phyloP scores from a whole-genome alignment of 2,113 vertebrate species.

The Amia ocellicauda region DNA sequence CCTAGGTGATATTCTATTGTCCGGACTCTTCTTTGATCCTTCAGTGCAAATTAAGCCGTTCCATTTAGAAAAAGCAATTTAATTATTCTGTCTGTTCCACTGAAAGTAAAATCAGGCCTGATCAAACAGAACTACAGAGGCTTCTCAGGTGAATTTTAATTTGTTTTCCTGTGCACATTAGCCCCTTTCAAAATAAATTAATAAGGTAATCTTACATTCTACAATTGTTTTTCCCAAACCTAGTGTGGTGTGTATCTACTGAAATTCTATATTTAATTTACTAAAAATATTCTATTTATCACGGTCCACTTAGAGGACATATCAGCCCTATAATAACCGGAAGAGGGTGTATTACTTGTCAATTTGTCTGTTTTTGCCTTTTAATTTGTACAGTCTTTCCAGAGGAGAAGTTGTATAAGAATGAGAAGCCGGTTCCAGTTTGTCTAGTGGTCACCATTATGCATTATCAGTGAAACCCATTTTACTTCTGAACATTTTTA shows the following conservation, averaged over 20 bases:
- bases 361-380: neutral
- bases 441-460: too few relatives aligned
- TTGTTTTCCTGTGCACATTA: neutral
- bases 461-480: too few relatives aligned
- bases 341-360: neutral
- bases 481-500: too few relatives aligned
- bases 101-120: neutral
- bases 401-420: too few relatives aligned
- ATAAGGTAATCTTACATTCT: neutral
- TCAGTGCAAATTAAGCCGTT: neutral
- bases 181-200: neutral
- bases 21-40: neutral
- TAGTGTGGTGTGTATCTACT: too few relatives aligned
- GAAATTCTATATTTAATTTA: too few relatives aligned
- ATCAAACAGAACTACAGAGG: neutral
- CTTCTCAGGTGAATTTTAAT: neutral
- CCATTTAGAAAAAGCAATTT: constrained; percentile 12
- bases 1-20: neutral
- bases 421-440: too few relatives aligned
- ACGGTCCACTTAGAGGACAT: neutral
- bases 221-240: too few relatives aligned
- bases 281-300: neutral
- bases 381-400: neutral
- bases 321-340: neutral
- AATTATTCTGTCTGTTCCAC: neutral